These are phyloP conservation scores for Trinectes maculatus DNA, from an alignment of 2,113 vertebrate species.

Conservation along the genomic window DNA sequence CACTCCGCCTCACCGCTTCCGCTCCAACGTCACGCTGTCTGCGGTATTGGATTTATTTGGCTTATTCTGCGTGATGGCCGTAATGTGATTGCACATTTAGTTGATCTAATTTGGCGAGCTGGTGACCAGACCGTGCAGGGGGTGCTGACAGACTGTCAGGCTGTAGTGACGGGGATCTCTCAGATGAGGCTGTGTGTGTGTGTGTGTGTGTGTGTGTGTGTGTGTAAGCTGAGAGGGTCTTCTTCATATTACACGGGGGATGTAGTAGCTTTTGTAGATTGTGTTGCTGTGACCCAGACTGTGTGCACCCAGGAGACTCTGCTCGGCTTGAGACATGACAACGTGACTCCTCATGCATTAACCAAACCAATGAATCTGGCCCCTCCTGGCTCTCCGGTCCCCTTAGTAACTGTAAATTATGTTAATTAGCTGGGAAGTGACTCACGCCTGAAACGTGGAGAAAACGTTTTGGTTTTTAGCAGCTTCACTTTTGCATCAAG, in stretches of 20 bases:
- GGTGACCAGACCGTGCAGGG: slow-evolving; percentile 27
- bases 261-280: slow-evolving; percentile 34
- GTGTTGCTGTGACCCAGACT: slow-evolving; percentile 40
- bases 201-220: slow-evolving; percentile 12
- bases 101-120: slow-evolving; percentile 68
- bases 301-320: slow-evolving; percentile 49
- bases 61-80: slow-evolving; percentile 45
- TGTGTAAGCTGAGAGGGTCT: slow-evolving; percentile 30
- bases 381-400: not conserved
- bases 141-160: slow-evolving; percentile 60
- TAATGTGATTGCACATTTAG: slow-evolving; percentile 60
- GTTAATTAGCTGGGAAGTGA: slow-evolving; percentile 11
- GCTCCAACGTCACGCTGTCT: slow-evolving; percentile 28
- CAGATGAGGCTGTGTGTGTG: slow-evolving; percentile 9
- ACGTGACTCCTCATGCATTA: slow-evolving; percentile 45
- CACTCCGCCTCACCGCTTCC: slow-evolving; percentile 42
- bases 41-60: slow-evolving; percentile 59
- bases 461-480: not conserved
- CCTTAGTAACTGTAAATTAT: slow-evolving; percentile 11
- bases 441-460: slow-evolving; percentile 14
- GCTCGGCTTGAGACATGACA: slow-evolving; percentile 41
- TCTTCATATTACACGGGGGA: slow-evolving; percentile 59
- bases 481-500: not conserved
- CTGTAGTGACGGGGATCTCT: slow-evolving; percentile 20
- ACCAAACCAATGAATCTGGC: slow-evolving; percentile 15